phyloP scores from a whole-genome alignment of 2,113 vertebrate species.

The Trochalopteron elliotii region DNA sequence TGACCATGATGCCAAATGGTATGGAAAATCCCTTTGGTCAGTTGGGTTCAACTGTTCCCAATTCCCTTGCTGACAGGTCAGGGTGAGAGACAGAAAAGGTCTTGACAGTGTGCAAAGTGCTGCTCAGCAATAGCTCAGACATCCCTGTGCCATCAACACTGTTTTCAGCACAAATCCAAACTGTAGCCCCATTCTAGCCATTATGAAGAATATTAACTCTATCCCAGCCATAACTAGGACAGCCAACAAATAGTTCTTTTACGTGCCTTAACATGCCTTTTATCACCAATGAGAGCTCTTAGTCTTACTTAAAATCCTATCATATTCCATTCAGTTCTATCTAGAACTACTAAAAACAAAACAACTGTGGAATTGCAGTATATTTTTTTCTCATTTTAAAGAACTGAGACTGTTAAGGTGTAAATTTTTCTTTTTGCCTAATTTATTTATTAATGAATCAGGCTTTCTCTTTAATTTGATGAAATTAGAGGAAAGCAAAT shows the following conservation, averaged over 20 bases:
- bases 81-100: background rate
- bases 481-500: background rate
- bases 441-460: background rate
- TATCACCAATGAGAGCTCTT: background rate
- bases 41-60: background rate
- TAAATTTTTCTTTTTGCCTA: background rate
- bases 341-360: background rate
- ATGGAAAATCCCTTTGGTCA: background rate
- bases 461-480: background rate
- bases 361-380: background rate
- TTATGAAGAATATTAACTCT: background rate
- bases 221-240: background rate
- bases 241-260: background rate
- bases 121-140: background rate
- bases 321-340: background rate
- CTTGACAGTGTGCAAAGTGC: background rate
- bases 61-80: background rate
- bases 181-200: background rate
- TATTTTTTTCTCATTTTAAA: background rate
- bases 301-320: background rate
- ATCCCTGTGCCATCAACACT: too few species aligned
- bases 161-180: background rate
- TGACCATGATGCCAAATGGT: background rate
- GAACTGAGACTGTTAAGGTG: background rate
- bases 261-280: background rate